Evolutionary conservation across 1,140 invertebrate species (phyloP).

Genomic region (Drosophila parvula): DNA sequence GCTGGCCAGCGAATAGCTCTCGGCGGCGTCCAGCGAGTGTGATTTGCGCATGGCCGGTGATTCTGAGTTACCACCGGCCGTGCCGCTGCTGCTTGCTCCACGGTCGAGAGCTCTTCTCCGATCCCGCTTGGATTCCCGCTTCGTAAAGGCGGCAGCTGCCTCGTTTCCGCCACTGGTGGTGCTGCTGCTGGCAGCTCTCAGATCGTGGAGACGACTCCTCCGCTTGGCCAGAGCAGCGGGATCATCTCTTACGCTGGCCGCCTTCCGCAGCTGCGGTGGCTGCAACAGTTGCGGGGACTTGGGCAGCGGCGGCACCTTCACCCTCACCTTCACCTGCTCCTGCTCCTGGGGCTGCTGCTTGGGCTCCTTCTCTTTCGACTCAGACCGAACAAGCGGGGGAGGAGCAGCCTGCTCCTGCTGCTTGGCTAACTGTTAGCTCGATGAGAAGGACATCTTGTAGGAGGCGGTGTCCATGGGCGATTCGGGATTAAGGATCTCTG

Average conservation of each 20-base stretch:
- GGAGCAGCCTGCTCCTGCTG: slow-evolving; percentile 32
- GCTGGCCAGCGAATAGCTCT: slow-evolving; percentile 69
- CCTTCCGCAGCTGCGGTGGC: slow-evolving; percentile 65
- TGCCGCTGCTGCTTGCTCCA: slow-evolving; percentile 8
- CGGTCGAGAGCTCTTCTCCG: slow-evolving; percentile 31
- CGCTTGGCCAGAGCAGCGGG: slow-evolving; percentile 61
- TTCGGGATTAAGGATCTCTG: slow-evolving; percentile 78
- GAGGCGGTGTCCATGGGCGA: slow-evolving; percentile 80
- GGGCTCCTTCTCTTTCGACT: background rate
- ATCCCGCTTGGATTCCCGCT: slow-evolving; percentile 60
- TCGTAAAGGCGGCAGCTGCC: slow-evolving; percentile 55
- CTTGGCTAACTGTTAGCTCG: slow-evolving; percentile 80
- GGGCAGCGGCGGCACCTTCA: slow-evolving; percentile 10
- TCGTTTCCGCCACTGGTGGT: slow-evolving; percentile 23
- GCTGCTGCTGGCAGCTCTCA: slow-evolving; percentile 57
- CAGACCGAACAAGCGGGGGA: background rate
- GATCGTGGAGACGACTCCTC: slow-evolving; percentile 65
- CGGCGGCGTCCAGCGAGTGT: slow-evolving; percentile 68
- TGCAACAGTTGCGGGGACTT: slow-evolving; percentile 43
- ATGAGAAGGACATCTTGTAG: slow-evolving; percentile 80
- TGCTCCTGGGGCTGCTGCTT: background rate
- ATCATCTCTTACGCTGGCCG: slow-evolving; percentile 64
- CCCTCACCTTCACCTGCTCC: slow-evolving; percentile 2
- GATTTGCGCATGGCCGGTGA: slow-evolving; percentile 68
- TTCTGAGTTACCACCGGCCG: background rate